A percentile compares a stretch with the other conserved stretches of the same genome.
These are phyloP conservation scores for Drosophila burlai DNA, from an alignment of 1,140 invertebrate genomes.

Conservation along the genomic window DNA sequence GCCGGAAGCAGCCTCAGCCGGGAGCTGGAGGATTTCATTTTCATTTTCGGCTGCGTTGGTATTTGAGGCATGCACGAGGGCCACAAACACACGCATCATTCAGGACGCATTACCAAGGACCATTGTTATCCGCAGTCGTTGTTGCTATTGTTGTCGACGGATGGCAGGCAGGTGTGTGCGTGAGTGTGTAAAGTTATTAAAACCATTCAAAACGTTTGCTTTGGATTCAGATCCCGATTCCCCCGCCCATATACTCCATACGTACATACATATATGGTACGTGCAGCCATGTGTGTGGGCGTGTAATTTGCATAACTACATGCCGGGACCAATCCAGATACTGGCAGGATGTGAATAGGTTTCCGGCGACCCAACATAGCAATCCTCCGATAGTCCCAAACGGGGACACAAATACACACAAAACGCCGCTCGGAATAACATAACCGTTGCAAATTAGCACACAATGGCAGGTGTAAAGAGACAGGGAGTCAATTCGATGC, in stretches of 20 bases:
- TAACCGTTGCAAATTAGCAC: slow-evolving; percentile 72
- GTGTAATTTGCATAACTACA: slow-evolving; percentile 76
- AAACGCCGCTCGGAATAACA: slow-evolving; percentile 65
- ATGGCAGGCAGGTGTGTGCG: slow-evolving; percentile 26
- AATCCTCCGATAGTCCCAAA: slow-evolving; percentile 36
- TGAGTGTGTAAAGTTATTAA: slow-evolving; percentile 78
- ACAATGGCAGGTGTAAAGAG: slow-evolving; percentile 46
- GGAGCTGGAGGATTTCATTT: slow-evolving; percentile 38
- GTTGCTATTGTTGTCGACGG: slow-evolving; percentile 21
- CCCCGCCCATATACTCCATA: neutral
- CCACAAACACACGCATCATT: slow-evolving; percentile 18
- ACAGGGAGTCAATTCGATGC: slow-evolving; percentile 19
- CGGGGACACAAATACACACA: slow-evolving; percentile 37
- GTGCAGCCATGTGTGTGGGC: slow-evolving; percentile 35
- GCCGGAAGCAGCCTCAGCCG: neutral
- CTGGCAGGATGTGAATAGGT: slow-evolving; percentile 58
- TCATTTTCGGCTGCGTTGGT: slow-evolving; percentile 33
- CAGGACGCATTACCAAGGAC: slow-evolving; percentile 39
- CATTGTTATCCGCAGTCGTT: slow-evolving; percentile 33
- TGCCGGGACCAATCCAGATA: slow-evolving; percentile 28
- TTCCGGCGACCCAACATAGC: slow-evolving; percentile 22
- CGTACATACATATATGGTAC: slow-evolving; percentile 7
- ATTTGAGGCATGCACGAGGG: slow-evolving; percentile 28
- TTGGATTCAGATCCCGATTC: slow-evolving; percentile 28
- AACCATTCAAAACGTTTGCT: slow-evolving; percentile 75